Evolutionary conservation across 2,888 invertebrate genomes (phyloP).

Genomic region (Pelosia muscerda): DNA sequence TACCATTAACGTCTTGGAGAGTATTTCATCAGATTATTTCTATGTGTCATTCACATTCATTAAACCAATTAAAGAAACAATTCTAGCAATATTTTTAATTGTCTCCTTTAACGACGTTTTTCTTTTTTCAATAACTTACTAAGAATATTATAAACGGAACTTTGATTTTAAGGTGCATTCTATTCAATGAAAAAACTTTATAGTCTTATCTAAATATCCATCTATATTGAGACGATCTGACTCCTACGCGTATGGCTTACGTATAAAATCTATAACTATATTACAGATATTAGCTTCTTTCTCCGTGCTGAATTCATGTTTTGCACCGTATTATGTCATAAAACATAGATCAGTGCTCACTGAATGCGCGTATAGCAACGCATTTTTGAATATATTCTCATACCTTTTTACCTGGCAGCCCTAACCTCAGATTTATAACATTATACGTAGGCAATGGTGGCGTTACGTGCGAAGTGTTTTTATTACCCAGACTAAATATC

Average conservation of each 20-base stretch:
- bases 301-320: background rate
- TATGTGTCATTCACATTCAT: no score
- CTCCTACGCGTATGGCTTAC: background rate
- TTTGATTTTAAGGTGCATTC: no score
- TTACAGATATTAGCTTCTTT: background rate
- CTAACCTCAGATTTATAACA: constrained; percentile 39
- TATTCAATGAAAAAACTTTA: no score
- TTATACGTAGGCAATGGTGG: constrained; percentile 34
- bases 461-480: constrained; percentile 38
- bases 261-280: background rate
- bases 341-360: constrained; percentile 8
- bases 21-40: no score
- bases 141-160: no score
- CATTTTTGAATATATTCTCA: constrained; percentile 6
- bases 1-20: no score
- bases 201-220: no score
- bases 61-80: no score
- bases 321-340: background rate
- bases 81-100: no score
- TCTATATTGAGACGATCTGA: background rate
- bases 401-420: constrained; percentile 18
- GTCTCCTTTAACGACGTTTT: no score
- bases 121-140: no score
- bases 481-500: constrained; percentile 34
- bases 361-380: background rate